These are phyloP conservation scores for Oplegnathus fasciatus DNA, from an alignment of 2,113 vertebrate genomes.

Conservation along the genomic window DNA sequence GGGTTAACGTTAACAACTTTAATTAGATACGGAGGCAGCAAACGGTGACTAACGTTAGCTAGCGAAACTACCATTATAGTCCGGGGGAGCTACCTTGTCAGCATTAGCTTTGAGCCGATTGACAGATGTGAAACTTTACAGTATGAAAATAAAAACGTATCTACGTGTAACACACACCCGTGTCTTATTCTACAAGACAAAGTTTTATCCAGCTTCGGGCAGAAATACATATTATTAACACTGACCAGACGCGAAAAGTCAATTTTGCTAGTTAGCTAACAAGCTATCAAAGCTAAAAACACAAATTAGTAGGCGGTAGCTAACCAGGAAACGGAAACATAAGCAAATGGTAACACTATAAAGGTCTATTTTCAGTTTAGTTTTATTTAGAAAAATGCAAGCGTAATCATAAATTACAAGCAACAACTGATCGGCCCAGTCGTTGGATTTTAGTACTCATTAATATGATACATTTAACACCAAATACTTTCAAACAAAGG, in stretches of 20 bases:
- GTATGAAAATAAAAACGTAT: neutral
- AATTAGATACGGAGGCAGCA: neutral
- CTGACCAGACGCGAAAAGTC: neutral
- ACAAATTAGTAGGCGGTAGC: constrained; percentile 83
- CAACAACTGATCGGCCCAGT: neutral
- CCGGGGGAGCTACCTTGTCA: constrained; percentile 43
- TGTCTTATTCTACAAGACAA: neutral
- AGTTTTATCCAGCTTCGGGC: accelerated
- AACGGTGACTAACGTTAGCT: constrained; percentile 40
- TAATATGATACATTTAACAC: constrained; percentile 27
- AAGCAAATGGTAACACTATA: constrained; percentile 60
- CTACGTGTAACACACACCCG: accelerated
- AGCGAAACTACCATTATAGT: constrained; percentile 5
- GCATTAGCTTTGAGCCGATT: constrained; percentile 62
- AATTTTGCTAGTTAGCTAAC: constrained; percentile 60
- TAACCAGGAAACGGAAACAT: constrained; percentile 87
- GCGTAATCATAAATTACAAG: too few relatives aligned
- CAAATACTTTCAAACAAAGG: constrained; percentile 78
- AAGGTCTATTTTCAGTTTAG: constrained; percentile 57
- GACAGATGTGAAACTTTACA: constrained; percentile 39
- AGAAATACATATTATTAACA: neutral
- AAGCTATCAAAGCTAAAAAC: constrained; percentile 85
- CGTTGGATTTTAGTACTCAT: neutral
- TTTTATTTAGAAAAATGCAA: constrained; percentile 31
- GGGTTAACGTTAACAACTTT: neutral